Evolutionary conservation across 2,888 invertebrate genomes (phyloP).

Genomic region (Epinotia brunnichana): DNA sequence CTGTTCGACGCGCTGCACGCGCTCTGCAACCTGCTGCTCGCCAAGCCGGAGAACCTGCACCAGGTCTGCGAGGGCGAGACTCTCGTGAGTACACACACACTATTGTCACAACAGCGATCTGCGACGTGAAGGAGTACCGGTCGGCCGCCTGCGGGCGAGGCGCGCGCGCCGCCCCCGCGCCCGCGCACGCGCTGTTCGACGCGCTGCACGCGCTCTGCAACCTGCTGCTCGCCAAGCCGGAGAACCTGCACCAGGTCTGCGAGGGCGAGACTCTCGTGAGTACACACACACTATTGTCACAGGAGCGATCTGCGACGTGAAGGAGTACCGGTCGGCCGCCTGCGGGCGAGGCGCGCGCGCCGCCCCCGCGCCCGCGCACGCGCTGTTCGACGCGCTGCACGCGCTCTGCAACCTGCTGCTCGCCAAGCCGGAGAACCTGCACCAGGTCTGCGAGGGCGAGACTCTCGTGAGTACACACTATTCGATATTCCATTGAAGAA

Average conservation of each 20-base stretch:
- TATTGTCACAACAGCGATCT: too few relatives aligned
- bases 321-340: constrained; percentile 82
- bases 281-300: constrained; percentile 45
- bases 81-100: constrained; percentile 85
- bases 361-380: constrained; percentile 58
- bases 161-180: too few relatives aligned
- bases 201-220: constrained; percentile 98
- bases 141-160: too few relatives aligned
- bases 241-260: constrained; percentile 97
- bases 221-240: constrained; percentile 96
- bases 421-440: constrained; percentile 97
- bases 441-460: constrained; percentile 97
- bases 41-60: constrained; percentile 97
- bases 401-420: constrained; percentile 97
- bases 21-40: constrained; percentile 96
- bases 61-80: constrained; percentile 98
- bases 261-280: constrained; percentile 96
- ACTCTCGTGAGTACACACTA: constrained; percentile 88
- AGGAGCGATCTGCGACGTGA: constrained; percentile 99
- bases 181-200: constrained; percentile 91
- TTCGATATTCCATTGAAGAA: not conserved
- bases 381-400: constrained; percentile 97
- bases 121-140: too few relatives aligned
- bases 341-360: too few relatives aligned
- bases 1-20: constrained; percentile 98